phyloP scores from a whole-genome alignment of 1,140 invertebrate species.

The Cydia amplana region DNA sequence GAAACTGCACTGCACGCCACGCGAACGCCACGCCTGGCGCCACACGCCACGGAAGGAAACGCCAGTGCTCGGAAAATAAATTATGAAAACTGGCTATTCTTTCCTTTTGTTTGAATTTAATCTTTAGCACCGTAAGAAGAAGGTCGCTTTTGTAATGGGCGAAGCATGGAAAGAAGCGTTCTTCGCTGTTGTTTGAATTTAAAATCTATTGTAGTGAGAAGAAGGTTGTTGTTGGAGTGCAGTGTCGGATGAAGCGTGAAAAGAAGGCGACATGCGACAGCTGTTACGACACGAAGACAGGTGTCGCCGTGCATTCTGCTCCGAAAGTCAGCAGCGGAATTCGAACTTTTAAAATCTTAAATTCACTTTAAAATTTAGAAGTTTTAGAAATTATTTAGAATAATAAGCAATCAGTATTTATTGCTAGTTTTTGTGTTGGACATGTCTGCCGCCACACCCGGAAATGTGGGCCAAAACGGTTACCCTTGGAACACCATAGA shows the following conservation, averaged over 20 bases:
- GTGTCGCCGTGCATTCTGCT: slow-evolving; percentile 6
- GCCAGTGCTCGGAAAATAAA: slow-evolving; percentile 6
- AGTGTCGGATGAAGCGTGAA: not conserved
- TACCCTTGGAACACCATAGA: no score
- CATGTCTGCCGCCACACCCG: no score
- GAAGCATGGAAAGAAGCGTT: not conserved
- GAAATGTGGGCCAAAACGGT: no score
- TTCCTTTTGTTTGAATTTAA: not conserved
- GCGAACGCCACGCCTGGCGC: not conserved
- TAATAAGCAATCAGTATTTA: no score
- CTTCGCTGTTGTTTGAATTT: not conserved
- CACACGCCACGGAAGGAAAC: slow-evolving; percentile 13
- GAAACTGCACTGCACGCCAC: not conserved
- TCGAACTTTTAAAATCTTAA: no score
- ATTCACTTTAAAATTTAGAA: no score
- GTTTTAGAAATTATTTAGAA: no score
- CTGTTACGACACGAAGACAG: not conserved
- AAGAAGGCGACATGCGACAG: not conserved
- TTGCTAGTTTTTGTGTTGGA: no score
- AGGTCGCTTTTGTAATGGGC: not conserved
- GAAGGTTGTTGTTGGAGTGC: not conserved
- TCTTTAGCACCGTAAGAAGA: not conserved
- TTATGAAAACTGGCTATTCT: not conserved
- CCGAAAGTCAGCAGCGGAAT: not conserved
- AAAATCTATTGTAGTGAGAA: not conserved